These are phyloP conservation scores for Tinamus guttatus DNA, from an alignment of 2,113 vertebrate species.

Conservation along the genomic window DNA sequence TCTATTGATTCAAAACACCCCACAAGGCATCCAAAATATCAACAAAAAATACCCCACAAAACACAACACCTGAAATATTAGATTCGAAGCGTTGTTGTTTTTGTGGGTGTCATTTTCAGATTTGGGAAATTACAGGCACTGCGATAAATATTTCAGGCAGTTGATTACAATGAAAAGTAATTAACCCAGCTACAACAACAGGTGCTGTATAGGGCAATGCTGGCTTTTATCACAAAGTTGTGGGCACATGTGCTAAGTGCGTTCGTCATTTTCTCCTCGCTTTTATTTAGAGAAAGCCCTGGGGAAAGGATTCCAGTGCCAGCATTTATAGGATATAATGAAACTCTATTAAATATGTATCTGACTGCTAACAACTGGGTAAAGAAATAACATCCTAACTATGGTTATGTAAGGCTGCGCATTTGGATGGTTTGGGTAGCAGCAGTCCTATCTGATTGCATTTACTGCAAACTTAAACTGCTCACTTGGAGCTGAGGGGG, in stretches of 20 bases:
- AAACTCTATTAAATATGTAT: constrained; percentile 86
- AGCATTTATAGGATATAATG: constrained; percentile 82
- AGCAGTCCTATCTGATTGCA: background rate
- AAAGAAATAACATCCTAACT: constrained; percentile 54
- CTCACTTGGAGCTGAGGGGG: background rate
- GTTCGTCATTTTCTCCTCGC: constrained; percentile 78
- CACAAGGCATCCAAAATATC: background rate
- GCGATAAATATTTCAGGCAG: constrained; percentile 87
- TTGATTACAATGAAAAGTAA: constrained; percentile 85
- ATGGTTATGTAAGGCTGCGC: constrained; percentile 45
- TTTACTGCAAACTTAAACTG: constrained; percentile 21
- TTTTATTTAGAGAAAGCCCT: constrained; percentile 77
- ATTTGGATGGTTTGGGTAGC: background rate
- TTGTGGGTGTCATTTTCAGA: constrained; percentile 75
- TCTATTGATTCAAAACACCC: too few relatives aligned
- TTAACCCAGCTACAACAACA: constrained; percentile 84
- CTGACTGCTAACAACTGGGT: constrained; percentile 69
- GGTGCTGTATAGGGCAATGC: constrained; percentile 80
- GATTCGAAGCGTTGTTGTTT: constrained; percentile 12
- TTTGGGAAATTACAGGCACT: constrained; percentile 80
- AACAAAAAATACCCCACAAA: background rate
- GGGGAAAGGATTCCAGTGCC: constrained; percentile 77
- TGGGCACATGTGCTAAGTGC: constrained; percentile 77
- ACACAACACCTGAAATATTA: background rate
- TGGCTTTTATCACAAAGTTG: constrained; percentile 82